These are phyloP conservation scores for Actenoides hombroni DNA, from an alignment of 2,113 vertebrate species.

Conservation along the genomic window DNA sequence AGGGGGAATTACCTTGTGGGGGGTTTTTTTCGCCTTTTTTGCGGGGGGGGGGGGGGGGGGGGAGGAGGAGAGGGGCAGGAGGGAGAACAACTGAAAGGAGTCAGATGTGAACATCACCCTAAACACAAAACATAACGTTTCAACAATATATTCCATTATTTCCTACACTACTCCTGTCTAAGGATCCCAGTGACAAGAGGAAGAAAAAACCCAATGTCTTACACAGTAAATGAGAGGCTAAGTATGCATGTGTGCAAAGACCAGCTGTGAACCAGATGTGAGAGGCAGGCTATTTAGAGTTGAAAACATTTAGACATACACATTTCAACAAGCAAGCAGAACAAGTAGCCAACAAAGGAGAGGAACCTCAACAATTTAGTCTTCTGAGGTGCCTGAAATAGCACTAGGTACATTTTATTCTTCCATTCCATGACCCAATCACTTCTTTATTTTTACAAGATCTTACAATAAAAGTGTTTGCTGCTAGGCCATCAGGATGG, in stretches of 20 bases:
- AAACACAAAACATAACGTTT: neutral
- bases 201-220: neutral
- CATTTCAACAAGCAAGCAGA: neutral
- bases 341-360: neutral
- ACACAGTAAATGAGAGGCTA: neutral
- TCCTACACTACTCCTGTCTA: neutral
- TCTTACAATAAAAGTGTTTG: neutral
- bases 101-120: neutral
- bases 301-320: neutral
- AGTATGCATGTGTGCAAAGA: neutral
- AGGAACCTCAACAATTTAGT: conserved; percentile 34
- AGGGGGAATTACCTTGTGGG: too few relatives aligned
- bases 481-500: neutral
- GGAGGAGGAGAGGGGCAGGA: neutral
- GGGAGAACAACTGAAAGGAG: neutral
- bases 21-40: too few relatives aligned
- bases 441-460: conserved; percentile 26
- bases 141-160: neutral
- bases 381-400: conserved; percentile 12
- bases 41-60: neutral
- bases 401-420: neutral
- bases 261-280: conserved; percentile 40
- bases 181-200: neutral
- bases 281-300: neutral
- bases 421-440: neutral